Evolutionary conservation across 2,888 invertebrate species (phyloP).

Genomic region (Linhomoeus sp.): DNA sequence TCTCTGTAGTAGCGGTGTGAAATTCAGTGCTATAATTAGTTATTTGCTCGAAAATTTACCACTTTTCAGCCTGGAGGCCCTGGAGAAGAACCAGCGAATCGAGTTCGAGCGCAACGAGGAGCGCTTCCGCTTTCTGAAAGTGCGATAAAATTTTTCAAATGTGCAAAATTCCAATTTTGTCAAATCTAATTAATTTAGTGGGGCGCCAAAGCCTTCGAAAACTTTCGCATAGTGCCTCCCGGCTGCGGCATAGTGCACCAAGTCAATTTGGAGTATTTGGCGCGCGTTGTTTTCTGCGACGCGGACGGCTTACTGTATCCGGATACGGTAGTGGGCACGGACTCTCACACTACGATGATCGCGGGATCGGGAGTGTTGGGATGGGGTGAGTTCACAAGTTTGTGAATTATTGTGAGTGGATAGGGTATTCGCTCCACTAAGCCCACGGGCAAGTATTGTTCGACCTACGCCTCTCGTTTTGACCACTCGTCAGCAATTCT

Average conservation of each 20-base stretch:
- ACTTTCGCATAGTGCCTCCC: constrained; percentile 91
- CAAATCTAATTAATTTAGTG: constrained; percentile 42
- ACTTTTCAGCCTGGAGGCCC: constrained; percentile 63
- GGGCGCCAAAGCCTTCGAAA: constrained; percentile 84
- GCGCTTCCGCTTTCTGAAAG: constrained; percentile 83
- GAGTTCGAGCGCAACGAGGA: constrained; percentile 91
- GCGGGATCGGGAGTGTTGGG: constrained; percentile 85
- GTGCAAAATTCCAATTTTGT: background rate
- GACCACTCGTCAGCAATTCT: background rate
- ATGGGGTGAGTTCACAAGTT: constrained; percentile 46
- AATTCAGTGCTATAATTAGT: no score
- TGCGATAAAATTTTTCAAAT: constrained; percentile 25
- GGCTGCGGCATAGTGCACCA: constrained; percentile 97
- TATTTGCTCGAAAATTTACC: no score
- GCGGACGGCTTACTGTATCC: constrained; percentile 48
- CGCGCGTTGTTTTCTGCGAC: constrained; percentile 47
- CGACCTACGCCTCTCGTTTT: no score
- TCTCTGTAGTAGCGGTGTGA: no score
- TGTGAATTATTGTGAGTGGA: no score
- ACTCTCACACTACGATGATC: constrained; percentile 98
- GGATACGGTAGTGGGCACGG: constrained; percentile 85
- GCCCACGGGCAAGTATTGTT: no score
- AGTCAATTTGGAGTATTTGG: constrained; percentile 49
- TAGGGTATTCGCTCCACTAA: no score
- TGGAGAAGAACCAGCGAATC: constrained; percentile 72